Conservation (phyloP, 2,888 invertebrate genomes). For the Oscheius myriophilus region DNA sequence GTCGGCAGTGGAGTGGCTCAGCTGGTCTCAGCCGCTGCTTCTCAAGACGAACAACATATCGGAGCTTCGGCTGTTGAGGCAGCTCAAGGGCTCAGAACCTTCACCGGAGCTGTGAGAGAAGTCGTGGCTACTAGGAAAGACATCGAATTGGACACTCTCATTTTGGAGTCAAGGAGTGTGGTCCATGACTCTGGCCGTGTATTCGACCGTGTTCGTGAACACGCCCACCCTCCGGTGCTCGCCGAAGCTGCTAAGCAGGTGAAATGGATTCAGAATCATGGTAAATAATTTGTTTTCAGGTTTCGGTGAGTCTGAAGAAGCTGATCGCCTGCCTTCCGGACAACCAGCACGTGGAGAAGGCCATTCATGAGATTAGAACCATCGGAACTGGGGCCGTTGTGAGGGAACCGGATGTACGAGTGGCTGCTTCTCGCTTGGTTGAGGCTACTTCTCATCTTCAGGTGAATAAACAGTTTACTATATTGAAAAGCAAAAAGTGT, state of each 20-base stretch:
- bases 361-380: conserved; percentile 79
- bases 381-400: conserved; percentile 16
- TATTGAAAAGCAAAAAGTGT: too few species aligned
- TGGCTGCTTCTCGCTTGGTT: conserved; percentile 85
- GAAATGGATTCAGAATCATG: not conserved
- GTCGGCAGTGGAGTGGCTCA: conserved; percentile 84
- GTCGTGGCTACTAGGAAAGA: conserved; percentile 58
- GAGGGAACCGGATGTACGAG: conserved; percentile 85
- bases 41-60: conserved; percentile 75
- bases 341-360: conserved; percentile 89
- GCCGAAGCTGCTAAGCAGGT: conserved; percentile 58
- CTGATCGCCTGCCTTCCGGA: conserved; percentile 87
- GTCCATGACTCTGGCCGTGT: conserved; percentile 66
- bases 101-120: conserved; percentile 57
- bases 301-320: conserved; percentile 78
- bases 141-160: conserved; percentile 48
- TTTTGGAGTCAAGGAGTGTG: conserved; percentile 57
- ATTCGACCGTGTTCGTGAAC: conserved; percentile 64
- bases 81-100: conserved; percentile 60
- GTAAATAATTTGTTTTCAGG: conserved; percentile 47
- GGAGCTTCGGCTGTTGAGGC: conserved; percentile 66
- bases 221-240: conserved; percentile 46
- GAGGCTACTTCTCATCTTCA: conserved; percentile 83
- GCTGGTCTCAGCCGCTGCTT: conserved; percentile 84
- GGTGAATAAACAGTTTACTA: too few species aligned